A percentile compares a stretch with the other conserved stretches of the same genome.
These are phyloP conservation scores for Corbicula japonica DNA, from an alignment of 2,888 invertebrate species.

Conservation along the genomic window DNA sequence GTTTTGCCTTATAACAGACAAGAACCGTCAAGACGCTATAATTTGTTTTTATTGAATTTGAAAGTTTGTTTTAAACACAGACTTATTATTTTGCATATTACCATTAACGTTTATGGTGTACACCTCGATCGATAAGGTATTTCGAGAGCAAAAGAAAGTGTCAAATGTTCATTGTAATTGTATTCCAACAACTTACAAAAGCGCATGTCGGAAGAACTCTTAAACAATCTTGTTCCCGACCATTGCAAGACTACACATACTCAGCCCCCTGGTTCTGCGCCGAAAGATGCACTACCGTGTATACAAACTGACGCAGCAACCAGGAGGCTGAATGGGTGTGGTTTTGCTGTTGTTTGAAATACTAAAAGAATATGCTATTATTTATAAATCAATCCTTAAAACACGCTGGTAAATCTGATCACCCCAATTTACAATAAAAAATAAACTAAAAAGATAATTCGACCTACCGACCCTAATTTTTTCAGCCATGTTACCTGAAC, in stretches of 20 bases:
- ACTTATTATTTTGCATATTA: conserved; percentile 13
- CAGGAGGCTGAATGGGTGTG: too few relatives aligned
- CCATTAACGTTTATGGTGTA: conserved; percentile 10
- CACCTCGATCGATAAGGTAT: conserved; percentile 12
- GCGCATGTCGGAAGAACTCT: neutral
- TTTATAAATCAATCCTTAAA: too few relatives aligned
- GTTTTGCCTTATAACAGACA: conserved; percentile 15
- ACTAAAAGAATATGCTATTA: too few relatives aligned
- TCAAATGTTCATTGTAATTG: conserved; percentile 10
- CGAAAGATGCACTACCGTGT: too few relatives aligned
- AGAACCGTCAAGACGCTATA: conserved; percentile 11
- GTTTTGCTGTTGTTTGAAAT: too few relatives aligned
- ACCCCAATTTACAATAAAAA: too few relatives aligned
- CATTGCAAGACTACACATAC: conserved; percentile 1
- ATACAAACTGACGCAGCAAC: too few relatives aligned
- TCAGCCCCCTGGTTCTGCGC: conserved; percentile 1
- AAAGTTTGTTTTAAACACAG: conserved; percentile 13
- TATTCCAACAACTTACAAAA: conserved; percentile 10
- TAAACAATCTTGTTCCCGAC: conserved; percentile 4
- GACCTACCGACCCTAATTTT: too few relatives aligned
- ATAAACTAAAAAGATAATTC: too few relatives aligned
- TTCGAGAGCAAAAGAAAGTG: conserved; percentile 5
- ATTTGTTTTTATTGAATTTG: conserved; percentile 13
- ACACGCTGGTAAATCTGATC: too few relatives aligned
- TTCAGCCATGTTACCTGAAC: too few relatives aligned